phyloP scores from a whole-genome alignment of 2,797 vertebrate genomes.

The Phrynocephalus forsythii region DNA sequence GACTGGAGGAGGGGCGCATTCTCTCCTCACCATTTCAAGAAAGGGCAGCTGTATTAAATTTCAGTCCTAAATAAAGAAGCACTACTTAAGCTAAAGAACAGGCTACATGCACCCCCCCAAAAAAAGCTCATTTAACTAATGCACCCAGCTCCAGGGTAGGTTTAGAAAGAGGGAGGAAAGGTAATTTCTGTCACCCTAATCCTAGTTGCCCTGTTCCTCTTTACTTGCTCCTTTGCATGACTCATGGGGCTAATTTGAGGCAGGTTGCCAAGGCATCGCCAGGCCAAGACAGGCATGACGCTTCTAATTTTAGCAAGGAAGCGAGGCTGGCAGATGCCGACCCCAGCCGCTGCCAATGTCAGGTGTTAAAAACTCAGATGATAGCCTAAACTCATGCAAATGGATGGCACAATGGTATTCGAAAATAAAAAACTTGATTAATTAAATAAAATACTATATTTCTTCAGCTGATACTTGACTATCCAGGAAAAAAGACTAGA shows the following conservation, averaged over 20 bases:
- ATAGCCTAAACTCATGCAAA: neutral
- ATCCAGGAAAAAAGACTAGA: no score
- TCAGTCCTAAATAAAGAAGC: neutral
- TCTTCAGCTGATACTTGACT: neutral
- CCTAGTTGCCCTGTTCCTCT: neutral
- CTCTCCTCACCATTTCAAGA: no score
- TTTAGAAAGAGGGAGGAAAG: neutral
- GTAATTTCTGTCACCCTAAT: no score
- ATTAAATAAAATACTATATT: neutral
- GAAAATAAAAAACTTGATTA: neutral
- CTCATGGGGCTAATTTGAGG: neutral
- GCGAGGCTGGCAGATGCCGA: neutral
- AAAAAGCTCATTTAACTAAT: neutral
- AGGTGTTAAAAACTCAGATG: neutral
- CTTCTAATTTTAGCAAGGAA: conserved; percentile 18
- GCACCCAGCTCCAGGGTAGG: neutral
- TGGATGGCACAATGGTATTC: neutral
- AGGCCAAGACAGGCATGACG: neutral
- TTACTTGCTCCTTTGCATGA: neutral
- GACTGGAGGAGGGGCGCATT: no score
- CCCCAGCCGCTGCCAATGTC: neutral
- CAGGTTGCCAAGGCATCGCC: neutral
- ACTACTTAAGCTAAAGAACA: neutral
- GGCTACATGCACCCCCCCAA: no score
- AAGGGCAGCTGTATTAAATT: neutral